phyloP scores from a whole-genome alignment of 2,797 vertebrate species.

The Parotocinclus haroldoi region DNA sequence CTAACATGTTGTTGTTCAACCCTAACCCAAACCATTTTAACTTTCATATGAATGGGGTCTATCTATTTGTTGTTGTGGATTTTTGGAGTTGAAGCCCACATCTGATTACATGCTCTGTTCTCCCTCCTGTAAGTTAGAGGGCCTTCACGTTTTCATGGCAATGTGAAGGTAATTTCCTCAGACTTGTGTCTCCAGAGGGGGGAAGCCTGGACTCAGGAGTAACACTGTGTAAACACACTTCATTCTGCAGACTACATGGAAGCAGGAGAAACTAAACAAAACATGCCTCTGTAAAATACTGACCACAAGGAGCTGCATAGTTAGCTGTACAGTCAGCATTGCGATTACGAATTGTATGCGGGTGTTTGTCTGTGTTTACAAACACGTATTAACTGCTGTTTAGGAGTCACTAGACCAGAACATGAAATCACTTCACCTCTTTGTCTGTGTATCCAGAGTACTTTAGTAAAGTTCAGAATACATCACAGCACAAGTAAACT shows the following conservation, averaged over 20 bases:
- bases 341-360: neutral
- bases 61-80: no score
- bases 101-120: no score
- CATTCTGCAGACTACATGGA: constrained; percentile 30
- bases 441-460: neutral
- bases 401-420: neutral
- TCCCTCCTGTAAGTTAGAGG: no score
- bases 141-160: constrained; percentile 6
- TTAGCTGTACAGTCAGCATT: neutral
- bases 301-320: constrained; percentile 10
- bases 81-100: no score
- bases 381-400: neutral
- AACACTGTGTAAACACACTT: constrained; percentile 44
- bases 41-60: no score
- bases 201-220: constrained; percentile 24
- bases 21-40: no score
- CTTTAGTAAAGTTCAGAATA: constrained; percentile 11
- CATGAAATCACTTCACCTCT: neutral
- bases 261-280: constrained; percentile 43
- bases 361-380: constrained; percentile 18
- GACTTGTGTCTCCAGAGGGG: constrained; percentile 29
- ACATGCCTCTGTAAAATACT: constrained; percentile 26
- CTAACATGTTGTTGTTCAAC: no score
- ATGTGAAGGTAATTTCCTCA: constrained; percentile 46
- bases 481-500: constrained; percentile 44